A percentile compares a stretch with the other conserved stretches of the same genome.
These are phyloP conservation scores for Sminthurides aquaticus DNA, from an alignment of 2,888 invertebrate species.

Conservation along the genomic window DNA sequence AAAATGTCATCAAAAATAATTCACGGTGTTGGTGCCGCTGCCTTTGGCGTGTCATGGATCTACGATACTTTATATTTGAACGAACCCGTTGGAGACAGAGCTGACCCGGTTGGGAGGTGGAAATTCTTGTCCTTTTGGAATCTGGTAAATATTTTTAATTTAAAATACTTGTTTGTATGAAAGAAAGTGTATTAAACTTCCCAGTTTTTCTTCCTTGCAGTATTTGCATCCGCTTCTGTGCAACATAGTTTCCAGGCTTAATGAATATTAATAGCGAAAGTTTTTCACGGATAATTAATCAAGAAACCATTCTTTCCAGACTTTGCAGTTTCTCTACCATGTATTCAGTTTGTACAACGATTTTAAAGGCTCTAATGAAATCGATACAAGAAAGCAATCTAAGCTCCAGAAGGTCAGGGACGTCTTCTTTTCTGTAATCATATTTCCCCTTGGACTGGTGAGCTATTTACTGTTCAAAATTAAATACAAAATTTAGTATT, in stretches of 20 bases:
- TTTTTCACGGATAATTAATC: no score
- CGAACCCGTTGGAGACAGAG: background rate
- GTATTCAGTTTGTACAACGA: background rate
- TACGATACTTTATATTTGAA: conserved; percentile 4
- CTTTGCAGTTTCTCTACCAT: background rate
- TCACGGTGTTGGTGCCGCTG: background rate
- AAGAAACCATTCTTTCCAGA: no score
- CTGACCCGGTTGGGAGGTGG: conserved; percentile 2
- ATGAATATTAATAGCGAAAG: background rate
- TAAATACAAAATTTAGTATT: background rate
- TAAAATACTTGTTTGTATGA: no score
- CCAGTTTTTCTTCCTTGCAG: no score
- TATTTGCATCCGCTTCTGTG: no score
- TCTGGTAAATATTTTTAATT: conserved; percentile 1
- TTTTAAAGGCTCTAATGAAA: background rate
- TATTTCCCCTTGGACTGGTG: background rate
- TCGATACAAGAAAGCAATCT: background rate
- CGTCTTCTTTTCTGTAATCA: background rate
- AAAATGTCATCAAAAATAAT: background rate
- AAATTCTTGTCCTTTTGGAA: background rate
- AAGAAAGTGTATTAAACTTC: no score
- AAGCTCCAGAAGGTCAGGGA: background rate
- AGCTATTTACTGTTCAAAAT: background rate
- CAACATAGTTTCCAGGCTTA: no score
- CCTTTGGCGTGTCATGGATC: background rate